Percentiles rank a stretch among this genome's conserved stretches.
phyloP scores from a whole-genome alignment of 2,888 invertebrate species.

The Cyaniris semiargus region DNA sequence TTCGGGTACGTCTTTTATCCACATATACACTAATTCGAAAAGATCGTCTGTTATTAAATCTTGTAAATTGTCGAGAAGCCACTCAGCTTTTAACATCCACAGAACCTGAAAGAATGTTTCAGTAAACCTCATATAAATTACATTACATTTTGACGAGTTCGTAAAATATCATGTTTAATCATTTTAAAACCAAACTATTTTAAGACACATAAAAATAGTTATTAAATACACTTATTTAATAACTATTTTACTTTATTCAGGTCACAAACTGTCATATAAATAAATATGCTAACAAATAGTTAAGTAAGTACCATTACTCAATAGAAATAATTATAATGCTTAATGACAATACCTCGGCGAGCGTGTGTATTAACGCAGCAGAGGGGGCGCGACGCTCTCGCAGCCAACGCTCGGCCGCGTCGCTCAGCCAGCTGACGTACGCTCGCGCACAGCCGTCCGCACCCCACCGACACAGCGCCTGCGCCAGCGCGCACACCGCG shows the following conservation, averaged over 20 bases:
- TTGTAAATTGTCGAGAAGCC: constrained; percentile 82
- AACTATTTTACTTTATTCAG: no score
- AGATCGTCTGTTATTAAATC: constrained; percentile 86
- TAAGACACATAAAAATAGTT: no score
- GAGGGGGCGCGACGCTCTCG: constrained; percentile 61
- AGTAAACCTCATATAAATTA: not conserved
- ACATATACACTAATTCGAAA: constrained; percentile 88
- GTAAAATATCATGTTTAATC: no score
- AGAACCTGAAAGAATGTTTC: constrained; percentile 55
- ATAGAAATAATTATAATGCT: no score
- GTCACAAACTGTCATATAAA: no score
- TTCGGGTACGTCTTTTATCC: constrained; percentile 86
- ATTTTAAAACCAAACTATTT: no score
- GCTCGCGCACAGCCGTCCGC: constrained; percentile 83
- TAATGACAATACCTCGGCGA: constrained; percentile 83
- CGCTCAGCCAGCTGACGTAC: constrained; percentile 87
- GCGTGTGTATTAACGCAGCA: constrained; percentile 84
- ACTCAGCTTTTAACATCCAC: constrained; percentile 83
- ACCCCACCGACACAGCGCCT: constrained; percentile 85
- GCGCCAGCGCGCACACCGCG: constrained; percentile 88
- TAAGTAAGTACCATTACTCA: no score
- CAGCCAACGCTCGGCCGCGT: constrained; percentile 74
- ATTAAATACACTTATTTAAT: no score
- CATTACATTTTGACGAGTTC: not conserved
- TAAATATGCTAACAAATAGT: no score